These are phyloP conservation scores for Sepiola atlantica DNA, from an alignment of 2,888 invertebrate genomes.

Conservation along the genomic window DNA sequence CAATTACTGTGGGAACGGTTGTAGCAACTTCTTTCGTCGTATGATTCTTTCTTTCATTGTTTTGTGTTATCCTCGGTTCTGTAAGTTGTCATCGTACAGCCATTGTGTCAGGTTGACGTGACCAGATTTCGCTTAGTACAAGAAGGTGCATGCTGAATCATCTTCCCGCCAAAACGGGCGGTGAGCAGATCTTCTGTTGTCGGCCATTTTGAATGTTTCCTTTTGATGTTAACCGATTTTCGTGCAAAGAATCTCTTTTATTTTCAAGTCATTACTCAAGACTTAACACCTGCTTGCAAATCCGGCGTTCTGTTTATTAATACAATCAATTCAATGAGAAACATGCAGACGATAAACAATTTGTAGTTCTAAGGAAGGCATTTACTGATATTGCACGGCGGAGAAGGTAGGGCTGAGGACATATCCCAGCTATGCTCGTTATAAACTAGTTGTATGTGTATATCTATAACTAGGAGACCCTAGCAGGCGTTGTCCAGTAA, in stretches of 20 bases:
- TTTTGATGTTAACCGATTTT: conserved; percentile 1
- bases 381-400: not conserved
- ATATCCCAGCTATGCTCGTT: too few species aligned
- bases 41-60: not conserved
- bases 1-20: not conserved
- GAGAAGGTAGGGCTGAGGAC: too few species aligned
- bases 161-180: not conserved
- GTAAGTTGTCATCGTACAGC: too few species aligned
- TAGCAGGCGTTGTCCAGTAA: too few species aligned
- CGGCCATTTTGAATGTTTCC: not conserved
- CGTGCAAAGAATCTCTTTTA: not conserved
- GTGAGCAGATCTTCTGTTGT: not conserved
- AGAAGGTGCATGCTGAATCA: not conserved
- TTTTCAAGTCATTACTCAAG: not conserved
- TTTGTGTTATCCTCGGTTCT: not conserved
- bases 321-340: not conserved
- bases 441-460: too few species aligned
- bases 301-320: not conserved
- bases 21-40: not conserved
- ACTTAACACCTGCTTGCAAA: conserved; percentile 8
- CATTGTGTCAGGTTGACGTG: not conserved
- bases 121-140: not conserved
- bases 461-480: too few species aligned
- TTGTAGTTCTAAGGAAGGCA: not conserved
- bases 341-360: not conserved